These are phyloP conservation scores for Aporophyla lueneburgensis DNA, from an alignment of 2,888 invertebrate species.

Conservation along the genomic window DNA sequence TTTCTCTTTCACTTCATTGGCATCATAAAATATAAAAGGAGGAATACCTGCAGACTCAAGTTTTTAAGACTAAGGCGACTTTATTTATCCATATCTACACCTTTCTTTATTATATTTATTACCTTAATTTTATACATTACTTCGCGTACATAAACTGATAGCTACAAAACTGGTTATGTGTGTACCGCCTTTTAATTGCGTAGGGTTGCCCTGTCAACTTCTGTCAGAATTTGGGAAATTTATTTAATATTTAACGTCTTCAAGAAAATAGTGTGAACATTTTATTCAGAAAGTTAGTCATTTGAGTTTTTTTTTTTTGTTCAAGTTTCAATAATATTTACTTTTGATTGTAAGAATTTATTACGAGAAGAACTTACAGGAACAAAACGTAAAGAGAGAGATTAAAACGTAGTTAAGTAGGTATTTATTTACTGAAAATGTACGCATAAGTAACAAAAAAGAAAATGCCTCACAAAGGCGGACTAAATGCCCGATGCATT, in stretches of 20 bases:
- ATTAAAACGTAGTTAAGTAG: too few species aligned
- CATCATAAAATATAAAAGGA: not conserved
- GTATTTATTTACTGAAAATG: too few species aligned
- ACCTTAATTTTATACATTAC: constrained; percentile 19
- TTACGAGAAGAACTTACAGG: not conserved
- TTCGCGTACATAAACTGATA: not conserved
- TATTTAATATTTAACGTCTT: too few species aligned
- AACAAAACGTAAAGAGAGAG: too few species aligned
- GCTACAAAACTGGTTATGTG: constrained; percentile 49
- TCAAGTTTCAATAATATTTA: not conserved
- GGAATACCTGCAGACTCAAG: not conserved
- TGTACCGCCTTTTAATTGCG: constrained; percentile 12
- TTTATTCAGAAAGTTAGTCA: not conserved
- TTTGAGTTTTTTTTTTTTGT: not conserved
- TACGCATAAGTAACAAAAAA: too few species aligned
- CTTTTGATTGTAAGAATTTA: not conserved
- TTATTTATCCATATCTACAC: not conserved
- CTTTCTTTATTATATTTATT: constrained; percentile 2
- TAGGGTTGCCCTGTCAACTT: constrained; percentile 16
- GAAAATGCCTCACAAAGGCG: too few species aligned
- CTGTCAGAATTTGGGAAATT: not conserved
- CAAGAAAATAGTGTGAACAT: not conserved
- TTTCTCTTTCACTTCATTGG: not conserved
- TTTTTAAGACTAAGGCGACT: not conserved
- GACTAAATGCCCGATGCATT: too few species aligned